Conservation (phyloP, 2,113 vertebrate species). For the Apeltes quadracus region DNA sequence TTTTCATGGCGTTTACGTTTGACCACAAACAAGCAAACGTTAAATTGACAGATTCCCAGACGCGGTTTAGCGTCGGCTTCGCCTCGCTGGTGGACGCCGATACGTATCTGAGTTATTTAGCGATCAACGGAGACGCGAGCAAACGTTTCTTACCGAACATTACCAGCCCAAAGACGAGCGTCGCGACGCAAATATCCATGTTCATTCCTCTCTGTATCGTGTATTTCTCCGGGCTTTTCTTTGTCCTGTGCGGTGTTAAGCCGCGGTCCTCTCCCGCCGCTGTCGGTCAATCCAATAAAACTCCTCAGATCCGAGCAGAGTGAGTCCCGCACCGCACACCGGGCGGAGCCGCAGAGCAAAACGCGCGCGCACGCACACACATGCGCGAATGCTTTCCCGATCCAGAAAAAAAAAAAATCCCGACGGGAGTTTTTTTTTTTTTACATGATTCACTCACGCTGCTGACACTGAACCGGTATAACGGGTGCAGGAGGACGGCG, state of each 20-base stretch:
- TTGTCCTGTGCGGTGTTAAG: conserved; percentile 58
- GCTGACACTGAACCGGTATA: conserved; percentile 18
- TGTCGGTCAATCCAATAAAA: conserved; percentile 51
- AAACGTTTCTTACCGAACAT: conserved; percentile 62
- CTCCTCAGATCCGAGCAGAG: conserved; percentile 36
- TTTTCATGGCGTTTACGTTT: rapidly evolving
- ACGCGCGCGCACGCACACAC: not conserved
- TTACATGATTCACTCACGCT: not conserved
- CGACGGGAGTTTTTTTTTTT: not conserved
- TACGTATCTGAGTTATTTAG: conserved; percentile 51
- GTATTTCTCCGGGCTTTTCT: conserved; percentile 10
- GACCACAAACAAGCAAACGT: rapidly evolving
- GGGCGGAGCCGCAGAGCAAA: conserved; percentile 49
- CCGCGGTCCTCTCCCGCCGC: conserved; percentile 44
- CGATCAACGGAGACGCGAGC: conserved; percentile 21
- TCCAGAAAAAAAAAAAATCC: conserved; percentile 11
- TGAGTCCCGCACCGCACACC: conserved; percentile 29
- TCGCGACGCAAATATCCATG: conserved; percentile 35
- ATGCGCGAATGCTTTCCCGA: not conserved
- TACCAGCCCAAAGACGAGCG: conserved; percentile 25
- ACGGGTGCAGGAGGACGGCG: conserved; percentile 4
- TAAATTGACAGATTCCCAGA: conserved; percentile 4
- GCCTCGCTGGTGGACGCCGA: not conserved
- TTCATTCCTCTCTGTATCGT: conserved; percentile 1
- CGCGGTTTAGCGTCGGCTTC: not conserved